Conservation (phyloP, 2,797 vertebrate species). For the Rhinella marina region DNA sequence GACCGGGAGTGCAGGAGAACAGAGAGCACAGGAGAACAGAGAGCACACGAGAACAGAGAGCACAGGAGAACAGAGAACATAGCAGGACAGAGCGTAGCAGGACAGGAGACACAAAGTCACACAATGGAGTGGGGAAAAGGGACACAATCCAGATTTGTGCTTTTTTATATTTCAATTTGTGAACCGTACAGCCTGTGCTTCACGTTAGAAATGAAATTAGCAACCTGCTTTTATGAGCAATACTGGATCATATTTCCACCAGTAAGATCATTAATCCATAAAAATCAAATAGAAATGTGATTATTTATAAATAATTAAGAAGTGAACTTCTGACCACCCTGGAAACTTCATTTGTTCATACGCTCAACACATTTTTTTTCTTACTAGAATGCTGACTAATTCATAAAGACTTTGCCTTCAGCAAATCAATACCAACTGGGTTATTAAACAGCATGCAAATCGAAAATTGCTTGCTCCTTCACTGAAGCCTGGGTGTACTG, state of each 20-base stretch:
- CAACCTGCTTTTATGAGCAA: constrained; percentile 66
- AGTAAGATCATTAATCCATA: constrained; percentile 64
- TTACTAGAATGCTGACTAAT: constrained; percentile 71
- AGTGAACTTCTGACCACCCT: constrained; percentile 66
- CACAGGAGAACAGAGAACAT: too few relatives aligned
- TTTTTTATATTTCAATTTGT: constrained; percentile 55
- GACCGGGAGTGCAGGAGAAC: too few relatives aligned
- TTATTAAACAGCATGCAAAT: constrained; percentile 68
- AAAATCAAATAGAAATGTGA: constrained; percentile 64
- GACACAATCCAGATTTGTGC: background rate
- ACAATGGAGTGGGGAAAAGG: background rate
- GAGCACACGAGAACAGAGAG: too few relatives aligned
- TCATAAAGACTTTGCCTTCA: constrained; percentile 68
- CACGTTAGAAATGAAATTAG: constrained; percentile 67
- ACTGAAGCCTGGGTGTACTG: constrained; percentile 59
- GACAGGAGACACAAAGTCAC: too few relatives aligned
- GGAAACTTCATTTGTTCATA: constrained; percentile 62
- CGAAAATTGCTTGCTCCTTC: constrained; percentile 68
- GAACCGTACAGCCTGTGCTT: constrained; percentile 64
- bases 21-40: too few relatives aligned
- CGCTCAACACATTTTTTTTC: constrained; percentile 41
- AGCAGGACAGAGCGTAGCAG: too few relatives aligned
- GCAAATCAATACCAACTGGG: constrained; percentile 71
- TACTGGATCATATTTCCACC: constrained; percentile 65
- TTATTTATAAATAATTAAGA: constrained; percentile 67